Conservation (phyloP, 2,888 invertebrate genomes). For the Zele albiditarsus region DNA sequence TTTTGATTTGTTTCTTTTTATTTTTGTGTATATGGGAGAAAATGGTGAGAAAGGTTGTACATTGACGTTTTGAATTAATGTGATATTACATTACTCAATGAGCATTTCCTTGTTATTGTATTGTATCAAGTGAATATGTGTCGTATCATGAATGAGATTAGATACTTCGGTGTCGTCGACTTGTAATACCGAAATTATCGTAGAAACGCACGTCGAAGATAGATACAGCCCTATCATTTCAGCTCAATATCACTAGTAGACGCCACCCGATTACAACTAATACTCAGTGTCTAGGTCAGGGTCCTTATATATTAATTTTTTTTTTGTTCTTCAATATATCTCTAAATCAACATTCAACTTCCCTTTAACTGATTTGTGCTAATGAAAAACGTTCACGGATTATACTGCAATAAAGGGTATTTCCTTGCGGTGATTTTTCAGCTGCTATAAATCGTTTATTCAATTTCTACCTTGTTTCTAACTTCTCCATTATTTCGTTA, state of each 20-base stretch:
- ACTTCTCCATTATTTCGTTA: not conserved
- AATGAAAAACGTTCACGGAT: not conserved
- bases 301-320: constrained; percentile 49
- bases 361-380: not conserved
- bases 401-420: not conserved
- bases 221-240: constrained; percentile 63
- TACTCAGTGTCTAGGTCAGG: constrained; percentile 67
- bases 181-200: constrained; percentile 62
- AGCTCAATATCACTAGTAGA: constrained; percentile 56
- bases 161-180: constrained; percentile 55
- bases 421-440: not conserved
- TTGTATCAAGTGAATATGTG: constrained; percentile 4
- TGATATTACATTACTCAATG: constrained; percentile 1
- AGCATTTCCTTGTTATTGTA: constrained; percentile 14
- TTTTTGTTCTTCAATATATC: constrained; percentile 14
- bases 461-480: not conserved
- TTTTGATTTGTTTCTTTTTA: not conserved
- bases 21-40: not conserved
- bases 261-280: constrained; percentile 63
- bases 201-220: constrained; percentile 53
- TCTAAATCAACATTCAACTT: not conserved
- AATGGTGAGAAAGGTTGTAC: not conserved
- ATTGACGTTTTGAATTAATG: not conserved
- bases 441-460: not conserved
- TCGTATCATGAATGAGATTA: constrained; percentile 52